These are phyloP conservation scores for Tridacna crocea DNA, from an alignment of 2,888 invertebrate genomes.

Conservation along the genomic window DNA sequence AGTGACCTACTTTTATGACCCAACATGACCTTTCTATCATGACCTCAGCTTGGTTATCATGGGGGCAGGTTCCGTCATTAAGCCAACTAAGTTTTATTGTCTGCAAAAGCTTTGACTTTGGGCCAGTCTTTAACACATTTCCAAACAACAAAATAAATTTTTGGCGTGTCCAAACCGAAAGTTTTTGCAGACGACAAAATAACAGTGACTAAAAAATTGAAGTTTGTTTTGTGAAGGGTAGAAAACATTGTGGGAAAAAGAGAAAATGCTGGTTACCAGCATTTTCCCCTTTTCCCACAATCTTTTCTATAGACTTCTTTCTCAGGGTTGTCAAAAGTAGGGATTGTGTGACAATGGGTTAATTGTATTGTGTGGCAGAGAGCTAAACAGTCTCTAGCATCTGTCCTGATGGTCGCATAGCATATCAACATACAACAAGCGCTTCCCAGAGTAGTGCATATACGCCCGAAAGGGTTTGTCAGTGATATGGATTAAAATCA, in stretches of 20 bases:
- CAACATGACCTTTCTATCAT: too few species aligned
- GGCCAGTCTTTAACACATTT: not conserved
- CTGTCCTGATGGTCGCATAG: not conserved
- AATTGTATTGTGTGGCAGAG: not conserved
- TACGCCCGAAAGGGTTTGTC: too few species aligned
- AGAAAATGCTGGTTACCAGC: not conserved
- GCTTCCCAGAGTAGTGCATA: not conserved
- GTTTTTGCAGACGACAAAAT: not conserved
- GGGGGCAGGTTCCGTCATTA: too few species aligned
- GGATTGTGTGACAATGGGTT: not conserved
- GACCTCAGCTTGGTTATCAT: too few species aligned
- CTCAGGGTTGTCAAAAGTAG: not conserved
- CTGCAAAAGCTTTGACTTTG: not conserved
- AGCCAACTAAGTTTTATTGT: not conserved
- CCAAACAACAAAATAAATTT: not conserved
- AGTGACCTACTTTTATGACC: not conserved
- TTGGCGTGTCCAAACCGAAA: not conserved
- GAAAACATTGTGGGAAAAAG: not conserved
- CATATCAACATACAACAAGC: not conserved
- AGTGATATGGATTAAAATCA: too few species aligned
- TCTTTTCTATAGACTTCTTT: not conserved
- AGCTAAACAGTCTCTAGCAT: not conserved
- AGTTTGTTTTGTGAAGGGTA: not conserved
- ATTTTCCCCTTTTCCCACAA: not conserved
- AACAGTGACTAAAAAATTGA: not conserved